A percentile compares a stretch with the other conserved stretches of the same genome.
These are phyloP conservation scores for Formica exsecta DNA, from an alignment of 1,140 invertebrate genomes.

Conservation along the genomic window DNA sequence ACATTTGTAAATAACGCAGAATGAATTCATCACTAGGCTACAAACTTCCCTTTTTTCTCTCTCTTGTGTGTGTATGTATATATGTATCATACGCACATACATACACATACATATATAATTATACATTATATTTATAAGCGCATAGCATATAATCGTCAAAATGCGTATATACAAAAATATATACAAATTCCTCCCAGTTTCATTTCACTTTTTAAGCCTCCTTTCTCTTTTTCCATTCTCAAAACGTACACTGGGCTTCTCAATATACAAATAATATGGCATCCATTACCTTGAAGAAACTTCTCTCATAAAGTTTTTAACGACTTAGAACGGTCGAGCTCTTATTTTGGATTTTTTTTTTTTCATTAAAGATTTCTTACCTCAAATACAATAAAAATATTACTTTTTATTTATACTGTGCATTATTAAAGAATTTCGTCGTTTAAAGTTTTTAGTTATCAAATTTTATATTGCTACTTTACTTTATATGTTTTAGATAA, in stretches of 20 bases:
- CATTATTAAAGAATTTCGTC: neutral
- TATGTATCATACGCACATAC: slow-evolving; percentile 50
- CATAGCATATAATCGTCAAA: slow-evolving; percentile 79
- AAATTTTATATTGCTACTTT: neutral
- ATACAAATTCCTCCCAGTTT: slow-evolving; percentile 78
- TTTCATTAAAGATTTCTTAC: neutral
- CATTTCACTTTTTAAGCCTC: slow-evolving; percentile 57
- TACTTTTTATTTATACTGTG: neutral
- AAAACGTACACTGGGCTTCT: slow-evolving; percentile 45
- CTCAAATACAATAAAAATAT: neutral
- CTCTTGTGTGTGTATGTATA: slow-evolving; percentile 6
- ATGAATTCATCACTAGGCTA: neutral
- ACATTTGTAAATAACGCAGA: slow-evolving; percentile 40
- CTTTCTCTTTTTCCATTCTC: slow-evolving; percentile 53
- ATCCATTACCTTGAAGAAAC: slow-evolving; percentile 37
- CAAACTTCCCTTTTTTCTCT: neutral
- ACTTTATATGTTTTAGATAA: no score
- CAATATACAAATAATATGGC: slow-evolving; percentile 50
- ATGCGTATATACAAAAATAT: slow-evolving; percentile 82
- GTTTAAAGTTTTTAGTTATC: neutral
- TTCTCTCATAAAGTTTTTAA: neutral
- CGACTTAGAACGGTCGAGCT: neutral
- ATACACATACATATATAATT: slow-evolving; percentile 64
- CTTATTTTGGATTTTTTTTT: neutral
- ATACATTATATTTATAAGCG: slow-evolving; percentile 72